Conservation (phyloP, 2,888 invertebrate species). For the Melitaea athalia region DNA sequence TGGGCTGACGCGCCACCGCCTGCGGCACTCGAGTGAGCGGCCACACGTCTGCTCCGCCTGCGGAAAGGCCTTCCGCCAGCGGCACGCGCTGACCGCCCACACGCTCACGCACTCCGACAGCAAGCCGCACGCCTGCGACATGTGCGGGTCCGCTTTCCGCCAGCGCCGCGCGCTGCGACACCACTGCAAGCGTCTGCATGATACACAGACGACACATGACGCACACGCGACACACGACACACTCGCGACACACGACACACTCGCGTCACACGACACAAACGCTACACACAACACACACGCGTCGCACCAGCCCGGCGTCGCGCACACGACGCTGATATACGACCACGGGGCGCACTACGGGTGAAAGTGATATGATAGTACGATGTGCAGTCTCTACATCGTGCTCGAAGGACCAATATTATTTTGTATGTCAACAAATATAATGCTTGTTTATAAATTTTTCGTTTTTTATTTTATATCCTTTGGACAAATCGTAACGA, state of each 20-base stretch:
- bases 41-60: slow-evolving; percentile 83
- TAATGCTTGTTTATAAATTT: background rate
- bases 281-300: slow-evolving; percentile 35
- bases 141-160: slow-evolving; percentile 83
- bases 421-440: background rate
- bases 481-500: background rate
- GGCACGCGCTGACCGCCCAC: slow-evolving; percentile 83
- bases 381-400: background rate
- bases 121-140: slow-evolving; percentile 81
- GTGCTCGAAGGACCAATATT: background rate
- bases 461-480: background rate
- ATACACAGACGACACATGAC: background rate
- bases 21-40: slow-evolving; percentile 84
- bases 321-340: slow-evolving; percentile 12
- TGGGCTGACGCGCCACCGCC: slow-evolving; percentile 80
- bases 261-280: background rate
- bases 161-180: slow-evolving; percentile 76
- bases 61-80: slow-evolving; percentile 81
- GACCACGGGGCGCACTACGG: slow-evolving; percentile 32
- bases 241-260: no score
- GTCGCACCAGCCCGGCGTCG: slow-evolving; percentile 26
- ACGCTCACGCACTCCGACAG: slow-evolving; percentile 74
- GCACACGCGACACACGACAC: no score
- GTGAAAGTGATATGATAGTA: slow-evolving; percentile 25
- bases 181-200: slow-evolving; percentile 75